Evolutionary conservation across 2,113 vertebrate species (phyloP).

Genomic region (Ornithorhynchus anatinus): DNA sequence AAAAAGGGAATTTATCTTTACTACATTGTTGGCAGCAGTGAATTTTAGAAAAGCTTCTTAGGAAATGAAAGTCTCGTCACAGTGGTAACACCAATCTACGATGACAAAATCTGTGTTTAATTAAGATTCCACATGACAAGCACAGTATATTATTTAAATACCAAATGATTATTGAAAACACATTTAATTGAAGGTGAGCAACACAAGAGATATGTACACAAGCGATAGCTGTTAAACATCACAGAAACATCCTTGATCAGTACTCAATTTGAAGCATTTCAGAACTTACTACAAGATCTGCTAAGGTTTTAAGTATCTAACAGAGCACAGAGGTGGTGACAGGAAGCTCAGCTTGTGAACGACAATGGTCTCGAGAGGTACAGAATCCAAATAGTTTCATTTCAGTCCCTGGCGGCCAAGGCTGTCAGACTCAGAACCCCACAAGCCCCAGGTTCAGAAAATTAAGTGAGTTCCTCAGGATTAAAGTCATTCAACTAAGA

Average conservation of each 20-base stretch:
- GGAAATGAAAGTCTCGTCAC: constrained; percentile 38
- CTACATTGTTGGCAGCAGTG: constrained; percentile 15
- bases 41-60: constrained; percentile 23
- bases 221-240: constrained; percentile 46
- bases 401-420: no score
- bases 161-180: constrained; percentile 54
- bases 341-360: not conserved
- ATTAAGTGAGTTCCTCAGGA: no score
- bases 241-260: constrained; percentile 36
- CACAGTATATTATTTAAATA: constrained; percentile 56
- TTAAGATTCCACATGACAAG: constrained; percentile 56
- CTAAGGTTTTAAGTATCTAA: constrained; percentile 5
- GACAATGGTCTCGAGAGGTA: not conserved
- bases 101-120: constrained; percentile 54
- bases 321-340: not conserved
- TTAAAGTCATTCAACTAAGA: no score
- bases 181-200: constrained; percentile 49
- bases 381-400: no score
- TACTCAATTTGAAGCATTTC: constrained; percentile 36
- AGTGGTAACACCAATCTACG: constrained; percentile 47
- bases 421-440: no score
- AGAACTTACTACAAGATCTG: constrained; percentile 3
- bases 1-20: constrained; percentile 18
- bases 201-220: constrained; percentile 40
- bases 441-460: no score